Conservation (phyloP, 1,140 invertebrate genomes). For the Battus philenor region DNA sequence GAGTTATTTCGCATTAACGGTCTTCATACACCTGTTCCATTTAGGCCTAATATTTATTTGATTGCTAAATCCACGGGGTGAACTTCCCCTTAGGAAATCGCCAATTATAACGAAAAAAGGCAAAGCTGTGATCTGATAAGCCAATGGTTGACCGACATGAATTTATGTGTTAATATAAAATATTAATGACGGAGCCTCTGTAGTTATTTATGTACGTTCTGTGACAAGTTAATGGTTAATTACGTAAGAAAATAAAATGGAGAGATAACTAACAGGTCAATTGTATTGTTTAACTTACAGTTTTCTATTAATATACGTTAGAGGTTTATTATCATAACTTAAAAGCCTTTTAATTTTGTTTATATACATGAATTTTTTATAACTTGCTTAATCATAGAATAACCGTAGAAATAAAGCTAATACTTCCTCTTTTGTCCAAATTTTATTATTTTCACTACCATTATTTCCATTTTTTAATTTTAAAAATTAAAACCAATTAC, state of each 20-base stretch:
- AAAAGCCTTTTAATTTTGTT: no score
- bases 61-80: slow-evolving; percentile 22
- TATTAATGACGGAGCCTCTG: slow-evolving; percentile 6
- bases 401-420: no score
- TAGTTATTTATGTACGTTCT: slow-evolving; percentile 7
- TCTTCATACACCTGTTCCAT: slow-evolving; percentile 18
- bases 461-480: no score
- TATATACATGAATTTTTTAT: no score
- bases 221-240: slow-evolving; percentile 3
- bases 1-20: slow-evolving; percentile 17
- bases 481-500: no score
- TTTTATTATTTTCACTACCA: no score
- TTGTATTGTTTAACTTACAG: no score
- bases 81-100: slow-evolving; percentile 20
- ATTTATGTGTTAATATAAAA: slow-evolving; percentile 9
- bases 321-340: no score
- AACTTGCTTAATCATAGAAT: no score
- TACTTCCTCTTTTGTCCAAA: no score
- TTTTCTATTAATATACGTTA: no score
- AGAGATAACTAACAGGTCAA: no score
- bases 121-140: slow-evolving; percentile 18
- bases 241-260: slow-evolving; percentile 4
- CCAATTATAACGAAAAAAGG: slow-evolving; percentile 22
- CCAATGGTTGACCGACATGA: background rate
- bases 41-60: slow-evolving; percentile 25